These are phyloP conservation scores for Dendrolimus punctatus DNA, from an alignment of 1,140 invertebrate species.

Conservation along the genomic window DNA sequence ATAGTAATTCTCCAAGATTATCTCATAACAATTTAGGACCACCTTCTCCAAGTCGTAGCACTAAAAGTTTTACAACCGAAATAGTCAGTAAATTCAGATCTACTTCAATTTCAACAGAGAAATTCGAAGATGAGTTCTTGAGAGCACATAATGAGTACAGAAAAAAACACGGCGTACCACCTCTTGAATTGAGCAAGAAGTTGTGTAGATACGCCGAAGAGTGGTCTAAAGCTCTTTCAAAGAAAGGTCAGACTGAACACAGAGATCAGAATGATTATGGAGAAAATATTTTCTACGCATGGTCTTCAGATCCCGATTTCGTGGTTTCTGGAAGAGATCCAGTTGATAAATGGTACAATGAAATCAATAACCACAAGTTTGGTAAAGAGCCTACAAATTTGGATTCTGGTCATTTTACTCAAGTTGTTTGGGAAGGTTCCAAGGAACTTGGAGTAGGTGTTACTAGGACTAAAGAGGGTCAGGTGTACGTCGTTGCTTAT, in stretches of 20 bases:
- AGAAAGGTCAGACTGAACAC: slow-evolving; percentile 80
- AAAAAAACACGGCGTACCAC: slow-evolving; percentile 78
- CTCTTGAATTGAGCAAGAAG: slow-evolving; percentile 80
- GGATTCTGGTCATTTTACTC: slow-evolving; percentile 82
- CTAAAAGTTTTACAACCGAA: slow-evolving; percentile 27
- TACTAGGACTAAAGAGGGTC: slow-evolving; percentile 79
- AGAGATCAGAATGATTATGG: slow-evolving; percentile 83
- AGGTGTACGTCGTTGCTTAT: slow-evolving; percentile 87
- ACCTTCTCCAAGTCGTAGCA: slow-evolving; percentile 21
- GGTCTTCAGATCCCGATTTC: slow-evolving; percentile 82
- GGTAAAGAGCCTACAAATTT: slow-evolving; percentile 78
- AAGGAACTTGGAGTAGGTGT: slow-evolving; percentile 85
- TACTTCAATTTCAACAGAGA: slow-evolving; percentile 41
- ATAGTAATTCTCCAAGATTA: slow-evolving; percentile 18
- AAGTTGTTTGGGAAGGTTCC: slow-evolving; percentile 86
- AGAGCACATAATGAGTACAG: slow-evolving; percentile 85
- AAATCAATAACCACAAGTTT: slow-evolving; percentile 75
- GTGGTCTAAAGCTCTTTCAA: slow-evolving; percentile 83
- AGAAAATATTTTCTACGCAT: slow-evolving; percentile 86
- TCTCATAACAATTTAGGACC: slow-evolving; percentile 36
- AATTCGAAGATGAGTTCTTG: slow-evolving; percentile 77
- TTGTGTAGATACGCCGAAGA: slow-evolving; percentile 83
- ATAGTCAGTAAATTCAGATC: slow-evolving; percentile 51
- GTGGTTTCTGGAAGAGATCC: slow-evolving; percentile 78
- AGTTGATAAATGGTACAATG: slow-evolving; percentile 82